Percentiles rank a stretch among this genome's conserved stretches.
These are phyloP conservation scores for Phataginus tricuspis DNA, from an alignment of 2,797 vertebrate species.

Conservation along the genomic window DNA sequence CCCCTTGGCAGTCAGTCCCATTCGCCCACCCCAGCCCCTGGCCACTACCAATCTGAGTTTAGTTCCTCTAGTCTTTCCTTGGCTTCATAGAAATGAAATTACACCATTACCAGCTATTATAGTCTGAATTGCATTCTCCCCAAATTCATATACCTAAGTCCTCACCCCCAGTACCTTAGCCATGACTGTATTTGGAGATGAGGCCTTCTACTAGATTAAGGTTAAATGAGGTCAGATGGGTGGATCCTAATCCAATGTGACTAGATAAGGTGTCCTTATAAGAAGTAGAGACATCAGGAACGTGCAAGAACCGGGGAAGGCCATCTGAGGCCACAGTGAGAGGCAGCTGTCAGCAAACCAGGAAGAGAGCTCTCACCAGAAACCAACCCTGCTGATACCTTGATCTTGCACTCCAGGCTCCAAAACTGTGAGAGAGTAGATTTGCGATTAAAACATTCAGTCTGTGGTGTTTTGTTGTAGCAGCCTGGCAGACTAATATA, in stretches of 20 bases:
- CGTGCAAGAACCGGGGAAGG: background rate
- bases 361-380: background rate
- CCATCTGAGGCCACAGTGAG: background rate
- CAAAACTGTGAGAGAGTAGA: background rate
- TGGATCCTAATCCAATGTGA: background rate
- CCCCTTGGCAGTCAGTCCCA: background rate
- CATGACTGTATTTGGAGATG: background rate
- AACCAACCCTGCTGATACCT: background rate
- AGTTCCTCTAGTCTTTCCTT: background rate
- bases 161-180: background rate
- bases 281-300: background rate
- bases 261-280: background rate
- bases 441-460: background rate
- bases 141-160: background rate
- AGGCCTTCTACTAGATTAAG: background rate
- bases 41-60: background rate
- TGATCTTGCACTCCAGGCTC: background rate
- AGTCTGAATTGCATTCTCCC: background rate
- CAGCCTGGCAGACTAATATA: background rate
- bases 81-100: background rate
- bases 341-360: background rate
- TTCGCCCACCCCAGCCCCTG: background rate
- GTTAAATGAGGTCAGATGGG: background rate
- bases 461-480: background rate
- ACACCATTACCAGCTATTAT: background rate